Evolutionary conservation across 1,140 invertebrate species (phyloP), one percentile per base, ranked within the genome.

Genomic region (Panulirus ornatus): DNA sequence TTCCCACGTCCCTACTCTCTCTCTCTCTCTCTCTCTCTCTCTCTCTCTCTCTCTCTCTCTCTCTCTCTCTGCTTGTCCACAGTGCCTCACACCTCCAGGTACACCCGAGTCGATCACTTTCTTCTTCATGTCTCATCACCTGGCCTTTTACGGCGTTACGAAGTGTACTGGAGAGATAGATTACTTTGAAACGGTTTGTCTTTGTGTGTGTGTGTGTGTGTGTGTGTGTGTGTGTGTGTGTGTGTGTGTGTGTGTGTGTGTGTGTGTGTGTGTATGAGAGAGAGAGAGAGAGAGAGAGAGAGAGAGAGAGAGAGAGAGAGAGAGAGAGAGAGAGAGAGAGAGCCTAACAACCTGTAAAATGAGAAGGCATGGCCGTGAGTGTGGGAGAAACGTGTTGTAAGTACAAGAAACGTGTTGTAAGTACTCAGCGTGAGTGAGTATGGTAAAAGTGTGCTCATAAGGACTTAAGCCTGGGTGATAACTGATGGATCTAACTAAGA

Each of bases 301-400:
- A 3, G 2, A 11, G 6, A 36, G 70, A 40, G 16, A 42, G 38
- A 76, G 38, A 76, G 14, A 42, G 14, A 42, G 8, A 42, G 38
- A 14, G 5, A 44, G 38, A 42, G 75, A 42, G 75, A 78, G 38
- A 78, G 75, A 78, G 75, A 44, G 38, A 44, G 75, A 44, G 38
- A 44, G 75, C 16, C 34, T 38, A 40, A 75, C 34, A 30, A 19
- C 30, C 27, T 34, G 71, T 47, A 47, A 47, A 47, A 5, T 14
- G 44, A 30, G 51, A 16, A 19, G 2, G 51, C 16, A 16, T 42
- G 73, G n/a, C 36, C 16, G 75, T 27, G n/a, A 78, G 75, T 8
- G 34, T 22, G 19, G 9, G 75, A n/a, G 75, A 78, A 14, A 78
- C 51, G 75, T n/a, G n/a, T n/a, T n/a, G n/a, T n/a, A n/a, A n/a